Base-by-base conservation (phyloP, 1,140 invertebrate genomes). In the Anoplolepis gracilipes region DNA sequence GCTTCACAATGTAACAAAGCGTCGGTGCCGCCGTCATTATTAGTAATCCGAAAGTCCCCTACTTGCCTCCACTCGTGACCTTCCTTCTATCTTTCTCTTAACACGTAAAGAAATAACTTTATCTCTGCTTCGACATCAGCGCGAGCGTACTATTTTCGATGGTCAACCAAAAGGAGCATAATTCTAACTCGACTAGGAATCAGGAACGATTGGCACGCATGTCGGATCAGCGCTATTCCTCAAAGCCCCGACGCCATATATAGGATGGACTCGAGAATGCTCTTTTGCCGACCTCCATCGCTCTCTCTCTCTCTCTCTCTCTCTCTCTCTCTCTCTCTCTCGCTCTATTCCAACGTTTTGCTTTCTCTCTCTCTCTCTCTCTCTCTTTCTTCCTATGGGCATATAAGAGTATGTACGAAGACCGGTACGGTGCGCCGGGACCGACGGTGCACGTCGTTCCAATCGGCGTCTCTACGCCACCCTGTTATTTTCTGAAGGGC, bases 401-500 rank as follows among this genome's bases (percentile, higher is more conserved):
- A 91, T 61, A 84, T 82, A 84, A 86, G 88, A 73, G 72, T 49
- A 84, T 81, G 88, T 84, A 89, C 39, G 79, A 78, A 85, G 77
- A 53, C 46, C 59, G 87, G 78, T 78, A 87, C 72, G 33, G 64
- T 70, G 72, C 65, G 85, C 69, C 84, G 73, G 39, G 67, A 70
- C 57, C 30, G 64, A 72, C 55, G 30, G 67, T 82, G 81, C 87
- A 87, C 81, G 90, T 90, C 79, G 85, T 88, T 88, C 61, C 78
- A 86, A 55, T 87, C 30, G 87, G 86, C 90, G 91, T 89, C 87
- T 88, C 89, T 90, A 87, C 90, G 88, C 88, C 93, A 94, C 93
- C 94, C 94, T 94, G 92, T 94, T 94, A 95, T 94, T 94, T 94
- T 94, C 94, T 92, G 85, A 88, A 92, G 93, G 93, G 93, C 92